Conservation (phyloP, 1,140 invertebrate species). For the Drosophila nigrodunni region DNA sequence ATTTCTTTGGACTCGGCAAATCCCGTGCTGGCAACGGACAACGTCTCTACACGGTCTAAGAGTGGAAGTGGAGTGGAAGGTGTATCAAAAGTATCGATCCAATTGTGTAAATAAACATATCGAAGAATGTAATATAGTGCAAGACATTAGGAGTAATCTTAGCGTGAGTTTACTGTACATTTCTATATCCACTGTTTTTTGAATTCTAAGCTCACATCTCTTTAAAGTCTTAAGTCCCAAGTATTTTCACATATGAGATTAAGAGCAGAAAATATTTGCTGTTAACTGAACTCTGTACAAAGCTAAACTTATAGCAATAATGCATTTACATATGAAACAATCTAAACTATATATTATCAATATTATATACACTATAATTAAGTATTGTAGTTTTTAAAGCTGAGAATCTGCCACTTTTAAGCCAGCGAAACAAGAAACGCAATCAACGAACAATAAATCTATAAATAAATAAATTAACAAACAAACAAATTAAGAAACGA, state of each 20-base stretch:
- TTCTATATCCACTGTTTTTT: not conserved
- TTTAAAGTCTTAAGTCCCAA: slow-evolving; percentile 5
- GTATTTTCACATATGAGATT: slow-evolving; percentile 22
- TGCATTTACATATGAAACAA: slow-evolving; percentile 60
- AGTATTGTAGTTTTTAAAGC: slow-evolving; percentile 45
- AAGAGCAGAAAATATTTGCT: not conserved
- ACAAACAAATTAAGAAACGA: not conserved
- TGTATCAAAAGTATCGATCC: not conserved
- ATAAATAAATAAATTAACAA: slow-evolving; percentile 16
- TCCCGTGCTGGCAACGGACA: slow-evolving; percentile 35
- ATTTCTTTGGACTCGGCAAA: slow-evolving; percentile 71
- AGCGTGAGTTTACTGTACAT: not conserved
- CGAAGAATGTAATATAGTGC: slow-evolving; percentile 53
- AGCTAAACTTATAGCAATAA: slow-evolving; percentile 68
- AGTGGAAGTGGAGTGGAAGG: no score
- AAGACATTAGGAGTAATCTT: slow-evolving; percentile 2
- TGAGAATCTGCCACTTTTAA: slow-evolving; percentile 48
- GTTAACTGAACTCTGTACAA: slow-evolving; percentile 65
- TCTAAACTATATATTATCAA: slow-evolving; percentile 20
- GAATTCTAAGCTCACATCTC: not conserved
- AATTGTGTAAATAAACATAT: slow-evolving; percentile 73
- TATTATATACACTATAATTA: slow-evolving; percentile 42
- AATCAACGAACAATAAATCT: slow-evolving; percentile 80
- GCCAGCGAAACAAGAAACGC: slow-evolving; percentile 28
- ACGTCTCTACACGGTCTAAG: slow-evolving; percentile 60